Conservation (phyloP, 2,888 invertebrate species). For the Tineola bisselliella region DNA sequence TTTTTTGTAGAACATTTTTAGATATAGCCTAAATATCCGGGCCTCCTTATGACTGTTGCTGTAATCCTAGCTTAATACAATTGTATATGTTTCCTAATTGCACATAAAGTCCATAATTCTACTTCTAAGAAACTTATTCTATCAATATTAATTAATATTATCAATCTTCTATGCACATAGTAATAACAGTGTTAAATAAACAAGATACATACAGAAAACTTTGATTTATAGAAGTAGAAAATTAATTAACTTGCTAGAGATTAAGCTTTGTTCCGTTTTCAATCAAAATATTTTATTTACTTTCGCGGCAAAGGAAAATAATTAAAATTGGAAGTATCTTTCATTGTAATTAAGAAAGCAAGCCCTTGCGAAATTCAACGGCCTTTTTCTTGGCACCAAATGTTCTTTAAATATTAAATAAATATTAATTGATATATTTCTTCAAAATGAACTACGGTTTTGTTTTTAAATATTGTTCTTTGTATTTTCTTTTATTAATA, state of each 20-base stretch:
- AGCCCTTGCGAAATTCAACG: constrained; percentile 14
- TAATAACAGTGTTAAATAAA: not conserved
- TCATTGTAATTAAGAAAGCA: constrained; percentile 29
- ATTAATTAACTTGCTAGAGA: constrained; percentile 30
- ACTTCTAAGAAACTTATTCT: too few species aligned
- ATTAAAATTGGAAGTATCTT: constrained; percentile 32
- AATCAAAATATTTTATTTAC: constrained; percentile 33
- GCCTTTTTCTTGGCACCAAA: not conserved
- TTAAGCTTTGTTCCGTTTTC: constrained; percentile 24
- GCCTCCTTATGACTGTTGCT: too few species aligned
- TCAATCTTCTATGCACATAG: too few species aligned
- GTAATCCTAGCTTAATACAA: too few species aligned
- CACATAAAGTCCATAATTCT: too few species aligned
- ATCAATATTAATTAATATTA: too few species aligned
- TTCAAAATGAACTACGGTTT: not conserved
- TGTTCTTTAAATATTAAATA: constrained; percentile 10
- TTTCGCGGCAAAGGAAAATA: constrained; percentile 27
- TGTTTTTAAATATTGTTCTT: not conserved
- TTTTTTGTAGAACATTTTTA: too few species aligned
- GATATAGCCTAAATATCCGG: too few species aligned
- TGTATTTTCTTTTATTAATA: too few species aligned
- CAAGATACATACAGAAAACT: constrained; percentile 15
- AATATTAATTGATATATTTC: not conserved
- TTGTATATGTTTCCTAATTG: too few species aligned
- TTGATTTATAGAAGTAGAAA: constrained; percentile 22